Evolutionary conservation across 2,113 vertebrate species (phyloP).

Genomic region (Ctenodactylus gundi): DNA sequence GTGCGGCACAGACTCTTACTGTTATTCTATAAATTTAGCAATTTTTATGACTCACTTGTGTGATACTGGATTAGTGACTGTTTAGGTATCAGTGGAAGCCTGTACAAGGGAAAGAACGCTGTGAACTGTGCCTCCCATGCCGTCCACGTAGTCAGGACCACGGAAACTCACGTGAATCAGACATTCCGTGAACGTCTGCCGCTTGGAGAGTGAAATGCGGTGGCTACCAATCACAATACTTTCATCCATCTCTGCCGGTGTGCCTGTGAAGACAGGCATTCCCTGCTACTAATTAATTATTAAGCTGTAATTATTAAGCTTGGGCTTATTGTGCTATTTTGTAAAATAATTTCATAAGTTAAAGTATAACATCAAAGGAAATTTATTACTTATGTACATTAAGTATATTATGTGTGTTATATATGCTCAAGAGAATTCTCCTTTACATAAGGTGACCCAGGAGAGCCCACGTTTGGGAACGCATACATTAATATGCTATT

Average conservation of each 20-base stretch:
- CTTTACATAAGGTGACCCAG: not conserved
- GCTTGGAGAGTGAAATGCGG: not conserved
- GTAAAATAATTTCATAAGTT: not conserved
- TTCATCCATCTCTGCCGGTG: not conserved
- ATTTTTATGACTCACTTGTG: not conserved
- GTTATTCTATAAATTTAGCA: not conserved
- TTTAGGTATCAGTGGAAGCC: not conserved
- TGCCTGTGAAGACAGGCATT: not conserved
- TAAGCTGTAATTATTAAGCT: not conserved
- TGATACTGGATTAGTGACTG: not conserved
- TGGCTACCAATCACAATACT: not conserved
- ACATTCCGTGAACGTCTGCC: not conserved
- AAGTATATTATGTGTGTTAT: not conserved
- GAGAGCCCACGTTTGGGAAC: not conserved
- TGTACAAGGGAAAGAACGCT: not conserved
- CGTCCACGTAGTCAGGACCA: too few species aligned
- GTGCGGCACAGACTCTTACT: not conserved
- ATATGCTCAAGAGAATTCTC: not conserved
- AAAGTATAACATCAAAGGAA: not conserved
- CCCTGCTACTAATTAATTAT: not conserved
- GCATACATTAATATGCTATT: too few species aligned
- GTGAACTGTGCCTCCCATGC: fast-evolving
- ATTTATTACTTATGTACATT: too few species aligned
- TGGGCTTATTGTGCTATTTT: not conserved
- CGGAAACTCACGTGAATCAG: not conserved